These are phyloP conservation scores for Chrosomus eos DNA, from an alignment of 2,797 vertebrate genomes.

Conservation along the genomic window DNA sequence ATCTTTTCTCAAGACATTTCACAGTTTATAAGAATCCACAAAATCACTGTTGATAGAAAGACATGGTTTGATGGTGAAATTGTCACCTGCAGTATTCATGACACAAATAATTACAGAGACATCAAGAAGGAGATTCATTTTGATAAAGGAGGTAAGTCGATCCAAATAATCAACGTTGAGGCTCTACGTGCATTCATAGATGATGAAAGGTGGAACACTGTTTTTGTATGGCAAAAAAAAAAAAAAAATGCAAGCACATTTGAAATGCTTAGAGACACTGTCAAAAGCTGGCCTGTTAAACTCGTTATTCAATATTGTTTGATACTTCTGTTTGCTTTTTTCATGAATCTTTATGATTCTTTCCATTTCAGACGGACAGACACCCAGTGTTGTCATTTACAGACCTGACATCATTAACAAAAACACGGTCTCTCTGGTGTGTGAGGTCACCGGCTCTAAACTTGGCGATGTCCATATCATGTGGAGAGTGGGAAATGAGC, in stretches of 20 bases:
- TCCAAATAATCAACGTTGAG: neutral
- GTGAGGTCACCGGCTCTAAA: slow-evolving; percentile 18
- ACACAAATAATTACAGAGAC: neutral
- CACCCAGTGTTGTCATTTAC: neutral
- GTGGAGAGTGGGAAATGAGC: neutral
- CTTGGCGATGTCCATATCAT: slow-evolving; percentile 37
- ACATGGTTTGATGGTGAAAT: slow-evolving; percentile 21
- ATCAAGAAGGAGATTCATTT: neutral
- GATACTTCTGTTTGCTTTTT: neutral
- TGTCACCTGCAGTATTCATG: neutral
- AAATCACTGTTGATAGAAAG: neutral
- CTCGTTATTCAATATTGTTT: neutral
- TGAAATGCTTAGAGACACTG: neutral
- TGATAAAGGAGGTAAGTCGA: slow-evolving; percentile 7
- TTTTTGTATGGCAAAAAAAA: neutral
- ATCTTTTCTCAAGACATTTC: too few species aligned
- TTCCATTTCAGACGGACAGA: neutral
- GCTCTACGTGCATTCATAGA: neutral
- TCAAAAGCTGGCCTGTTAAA: neutral
- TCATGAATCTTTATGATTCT: neutral
- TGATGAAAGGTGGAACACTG: neutral
- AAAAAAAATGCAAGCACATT: neutral
- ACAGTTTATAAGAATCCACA: neutral
- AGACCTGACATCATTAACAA: rapidly evolving
- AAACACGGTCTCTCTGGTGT: neutral